A percentile compares a stretch with the other conserved stretches of the same genome.
These are phyloP conservation scores for Lineus longissimus DNA, from an alignment of 1,140 invertebrate genomes.

Conservation along the genomic window DNA sequence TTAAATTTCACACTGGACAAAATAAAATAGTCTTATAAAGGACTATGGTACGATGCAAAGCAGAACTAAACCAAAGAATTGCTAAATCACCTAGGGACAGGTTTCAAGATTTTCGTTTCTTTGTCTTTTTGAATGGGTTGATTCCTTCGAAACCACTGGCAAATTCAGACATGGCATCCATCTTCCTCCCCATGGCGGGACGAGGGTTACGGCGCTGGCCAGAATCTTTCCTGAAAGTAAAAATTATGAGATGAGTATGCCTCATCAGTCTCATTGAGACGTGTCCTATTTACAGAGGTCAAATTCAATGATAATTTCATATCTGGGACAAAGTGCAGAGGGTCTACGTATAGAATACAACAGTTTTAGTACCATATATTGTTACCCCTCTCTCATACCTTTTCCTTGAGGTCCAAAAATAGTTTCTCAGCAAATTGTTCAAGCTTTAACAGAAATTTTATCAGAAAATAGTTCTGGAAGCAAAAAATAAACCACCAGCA, in stretches of 20 bases:
- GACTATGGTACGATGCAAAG: no score
- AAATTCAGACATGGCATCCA: not conserved
- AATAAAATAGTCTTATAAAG: no score
- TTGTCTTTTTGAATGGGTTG: not conserved
- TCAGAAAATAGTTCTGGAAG: no score
- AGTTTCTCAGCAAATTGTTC: no score
- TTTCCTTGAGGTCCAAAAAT: no score
- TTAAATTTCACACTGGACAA: no score
- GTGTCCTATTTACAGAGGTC: not conserved
- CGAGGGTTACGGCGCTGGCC: not conserved
- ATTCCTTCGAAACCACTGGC: conserved; percentile 2
- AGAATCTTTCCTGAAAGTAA: not conserved
- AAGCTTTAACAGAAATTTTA: no score
- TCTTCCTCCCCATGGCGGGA: not conserved
- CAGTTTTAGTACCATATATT: no score
- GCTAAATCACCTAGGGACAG: no score
- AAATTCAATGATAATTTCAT: not conserved
- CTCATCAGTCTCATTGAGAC: not conserved
- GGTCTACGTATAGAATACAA: not conserved
- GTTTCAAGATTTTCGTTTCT: not conserved
- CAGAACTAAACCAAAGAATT: no score
- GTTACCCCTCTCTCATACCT: no score
- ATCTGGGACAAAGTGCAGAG: not conserved
- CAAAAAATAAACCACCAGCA: no score
- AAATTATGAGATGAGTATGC: not conserved